phyloP scores from a whole-genome alignment of 2,113 vertebrate species.

The Hypanus sabinus region DNA sequence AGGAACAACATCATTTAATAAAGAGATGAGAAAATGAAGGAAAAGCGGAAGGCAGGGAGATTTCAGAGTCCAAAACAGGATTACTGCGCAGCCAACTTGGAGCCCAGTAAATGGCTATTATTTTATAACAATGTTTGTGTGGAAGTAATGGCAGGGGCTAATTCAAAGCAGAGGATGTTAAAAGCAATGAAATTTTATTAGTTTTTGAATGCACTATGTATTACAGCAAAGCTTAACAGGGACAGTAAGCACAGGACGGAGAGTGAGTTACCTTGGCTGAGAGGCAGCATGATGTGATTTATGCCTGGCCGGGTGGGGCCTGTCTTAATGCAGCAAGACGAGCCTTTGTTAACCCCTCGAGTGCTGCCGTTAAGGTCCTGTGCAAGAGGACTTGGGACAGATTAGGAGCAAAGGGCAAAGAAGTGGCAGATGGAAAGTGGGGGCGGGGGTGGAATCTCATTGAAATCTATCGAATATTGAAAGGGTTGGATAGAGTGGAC shows the following conservation, averaged over 20 bases:
- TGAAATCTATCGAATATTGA: too few relatives aligned
- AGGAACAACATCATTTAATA: constrained; percentile 45
- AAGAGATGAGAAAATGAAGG: constrained; percentile 39
- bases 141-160: constrained; percentile 48
- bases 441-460: too few relatives aligned
- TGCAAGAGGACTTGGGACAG: too few relatives aligned
- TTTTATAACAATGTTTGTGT: constrained; percentile 45
- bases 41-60: constrained; percentile 40
- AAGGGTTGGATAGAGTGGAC: too few relatives aligned
- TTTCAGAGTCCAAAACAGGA: constrained; percentile 40
- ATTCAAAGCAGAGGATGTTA: constrained; percentile 47
- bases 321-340: constrained; percentile 23
- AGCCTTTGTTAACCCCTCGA: constrained; percentile 34
- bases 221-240: constrained; percentile 43
- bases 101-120: constrained; percentile 49
- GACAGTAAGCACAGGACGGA: constrained; percentile 39
- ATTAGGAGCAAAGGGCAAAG: too few relatives aligned
- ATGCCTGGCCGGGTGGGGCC: constrained; percentile 34
- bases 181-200: constrained; percentile 44
- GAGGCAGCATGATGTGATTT: constrained; percentile 41
- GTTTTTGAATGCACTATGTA: constrained; percentile 43
- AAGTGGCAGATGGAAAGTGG: too few relatives aligned
- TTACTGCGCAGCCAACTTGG: constrained; percentile 40
- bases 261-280: constrained; percentile 41
- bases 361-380: neutral